Percentiles rank a stretch among this genome's conserved stretches.
Conservation (phyloP, 2,797 vertebrate genomes). For the Cichlasoma orientale region DNA sequence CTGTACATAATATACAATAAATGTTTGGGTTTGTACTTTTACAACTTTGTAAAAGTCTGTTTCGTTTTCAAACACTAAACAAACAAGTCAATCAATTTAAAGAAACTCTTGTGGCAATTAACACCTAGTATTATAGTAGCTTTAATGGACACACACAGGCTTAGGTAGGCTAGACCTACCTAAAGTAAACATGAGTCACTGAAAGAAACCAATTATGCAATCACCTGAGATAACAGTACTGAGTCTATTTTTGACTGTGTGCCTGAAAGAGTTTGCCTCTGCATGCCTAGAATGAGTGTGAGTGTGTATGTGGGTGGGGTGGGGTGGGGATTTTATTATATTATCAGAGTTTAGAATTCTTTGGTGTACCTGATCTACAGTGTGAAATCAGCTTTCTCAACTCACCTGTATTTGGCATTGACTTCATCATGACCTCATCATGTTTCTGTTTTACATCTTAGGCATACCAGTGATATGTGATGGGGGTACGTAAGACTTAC, state of each 20-base stretch:
- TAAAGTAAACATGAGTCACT: slow-evolving; percentile 41
- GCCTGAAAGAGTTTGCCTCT: slow-evolving; percentile 5
- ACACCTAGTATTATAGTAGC: not conserved
- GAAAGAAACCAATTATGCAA: slow-evolving; percentile 28
- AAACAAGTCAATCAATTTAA: not conserved
- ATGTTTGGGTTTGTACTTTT: not conserved
- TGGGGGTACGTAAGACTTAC: not conserved
- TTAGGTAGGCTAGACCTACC: not conserved
- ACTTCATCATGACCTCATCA: slow-evolving; percentile 22
- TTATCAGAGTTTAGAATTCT: slow-evolving; percentile 28
- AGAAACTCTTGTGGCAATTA: not conserved
- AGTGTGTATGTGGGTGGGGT: too few species aligned
- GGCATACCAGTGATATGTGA: not conserved
- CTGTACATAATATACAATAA: not conserved
- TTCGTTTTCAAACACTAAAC: not conserved
- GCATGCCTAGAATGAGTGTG: not conserved
- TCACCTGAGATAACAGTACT: slow-evolving; percentile 5
- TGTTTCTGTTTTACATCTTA: not conserved
- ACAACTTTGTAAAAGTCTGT: not conserved
- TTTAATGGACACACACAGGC: not conserved
- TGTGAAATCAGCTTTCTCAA: not conserved
- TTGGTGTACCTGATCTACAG: not conserved
- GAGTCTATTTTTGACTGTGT: slow-evolving; percentile 10
- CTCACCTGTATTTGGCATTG: not conserved
- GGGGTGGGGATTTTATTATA: not conserved